Evolutionary conservation across 2,888 invertebrate species (phyloP), one percentile per base, ranked within the genome.

Genomic region (Ophion obscuratus): DNA sequence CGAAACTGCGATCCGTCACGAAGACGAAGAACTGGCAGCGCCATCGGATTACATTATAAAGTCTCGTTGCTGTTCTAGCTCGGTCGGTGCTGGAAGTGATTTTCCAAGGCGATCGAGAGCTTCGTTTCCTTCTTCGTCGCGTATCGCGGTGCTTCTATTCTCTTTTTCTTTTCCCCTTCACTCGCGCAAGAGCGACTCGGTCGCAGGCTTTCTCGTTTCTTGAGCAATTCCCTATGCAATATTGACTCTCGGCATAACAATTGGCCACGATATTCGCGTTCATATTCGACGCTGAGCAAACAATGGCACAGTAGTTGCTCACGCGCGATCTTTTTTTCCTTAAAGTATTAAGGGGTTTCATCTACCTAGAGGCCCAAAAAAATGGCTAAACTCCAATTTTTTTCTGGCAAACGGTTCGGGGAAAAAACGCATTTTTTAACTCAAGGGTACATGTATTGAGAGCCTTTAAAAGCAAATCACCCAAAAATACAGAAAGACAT

Each of bases 211-310:
- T 77, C 77, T 47, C 75, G 44, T 78, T 66, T 66, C 62, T 53
- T 75, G 17, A 17, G 14, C 53, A 17, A 53, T 14, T 14, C 53
- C 11, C 53, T 81, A 83, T 68, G 80, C 83, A 83, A 86, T 85
- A 53, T 53, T 53, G 53, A 53, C 53, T 14, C 53, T 4, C 4
- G 17, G 53, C 53, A 17, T 14, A 53, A 53, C 17, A 53, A 53
- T 53, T 53, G 17, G 53, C 14, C 53, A 14, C 17, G 20, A 40
- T 67, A 53, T 44, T 47, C 62, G 40, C 10, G 64, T 31, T 2
- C 14, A 53, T 11, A 53, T 17, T 53, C 14, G 53, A 53, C 14
- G 53, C 53, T 14, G 17, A 53, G 53, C 53, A 53, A 53, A 53
- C 53, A 53, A 53, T 53, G 53, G 53, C 14, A 53, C 53, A 17